Conservation (phyloP, 2,113 vertebrate genomes). For the Morone saxatilis region DNA sequence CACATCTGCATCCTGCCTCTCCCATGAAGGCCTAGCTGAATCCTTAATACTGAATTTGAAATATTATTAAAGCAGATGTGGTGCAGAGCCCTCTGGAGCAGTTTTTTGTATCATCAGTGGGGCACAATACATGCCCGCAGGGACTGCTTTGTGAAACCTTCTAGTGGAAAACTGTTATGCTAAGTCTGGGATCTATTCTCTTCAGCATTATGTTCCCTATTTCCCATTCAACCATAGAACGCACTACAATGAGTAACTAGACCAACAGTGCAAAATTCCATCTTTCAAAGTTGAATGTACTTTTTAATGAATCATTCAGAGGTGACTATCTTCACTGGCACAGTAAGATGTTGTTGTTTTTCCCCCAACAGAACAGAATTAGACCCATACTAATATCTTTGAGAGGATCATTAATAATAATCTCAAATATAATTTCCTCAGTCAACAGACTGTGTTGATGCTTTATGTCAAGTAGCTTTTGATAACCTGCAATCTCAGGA, state of each 20-base stretch:
- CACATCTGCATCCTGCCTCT: constrained; percentile 34
- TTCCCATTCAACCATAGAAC: constrained; percentile 31
- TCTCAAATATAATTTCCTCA: constrained; percentile 9
- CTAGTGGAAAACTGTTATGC: constrained; percentile 58
- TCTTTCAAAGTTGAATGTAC: constrained; percentile 45
- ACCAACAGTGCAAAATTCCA: constrained; percentile 7
- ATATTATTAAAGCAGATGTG: constrained; percentile 64
- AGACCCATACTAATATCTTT: neutral
- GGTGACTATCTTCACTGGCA: constrained; percentile 16
- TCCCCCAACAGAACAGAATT: neutral
- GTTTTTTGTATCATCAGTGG: constrained; percentile 53
- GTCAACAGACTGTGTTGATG: constrained; percentile 6
- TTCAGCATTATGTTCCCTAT: constrained; percentile 10
- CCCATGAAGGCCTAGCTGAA: constrained; percentile 31
- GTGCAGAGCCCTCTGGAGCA: constrained; percentile 46
- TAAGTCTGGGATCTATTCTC: constrained; percentile 48
- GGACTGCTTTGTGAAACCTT: constrained; percentile 59
- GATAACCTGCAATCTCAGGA: constrained; percentile 18
- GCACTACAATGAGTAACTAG: neutral
- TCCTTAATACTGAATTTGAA: constrained; percentile 63
- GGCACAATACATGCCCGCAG: constrained; percentile 46
- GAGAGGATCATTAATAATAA: constrained; percentile 14
- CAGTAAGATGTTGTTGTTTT: too few species aligned
- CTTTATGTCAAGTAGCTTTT: constrained; percentile 35
- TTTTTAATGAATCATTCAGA: constrained; percentile 45